phyloP scores from a whole-genome alignment of 2,797 vertebrate genomes.

The Eulemur mongoz region DNA sequence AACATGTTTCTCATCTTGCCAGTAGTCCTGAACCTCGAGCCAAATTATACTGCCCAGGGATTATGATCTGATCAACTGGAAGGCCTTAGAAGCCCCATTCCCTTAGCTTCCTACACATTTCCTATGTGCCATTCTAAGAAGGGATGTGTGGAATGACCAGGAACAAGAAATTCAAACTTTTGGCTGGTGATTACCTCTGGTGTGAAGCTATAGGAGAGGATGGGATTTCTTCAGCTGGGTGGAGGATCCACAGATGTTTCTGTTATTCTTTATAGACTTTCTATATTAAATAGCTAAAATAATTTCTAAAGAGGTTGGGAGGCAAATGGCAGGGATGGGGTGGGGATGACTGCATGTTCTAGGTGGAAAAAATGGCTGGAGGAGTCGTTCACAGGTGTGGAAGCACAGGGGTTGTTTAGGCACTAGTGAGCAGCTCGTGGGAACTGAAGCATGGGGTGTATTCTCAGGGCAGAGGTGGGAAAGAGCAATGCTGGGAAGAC shows the following conservation, averaged over 20 bases:
- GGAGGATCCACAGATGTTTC: background rate
- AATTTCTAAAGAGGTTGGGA: background rate
- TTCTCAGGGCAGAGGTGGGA: background rate
- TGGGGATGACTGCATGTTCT: background rate
- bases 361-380: background rate
- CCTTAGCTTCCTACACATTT: background rate
- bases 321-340: background rate
- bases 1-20: background rate
- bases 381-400: background rate
- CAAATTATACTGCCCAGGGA: background rate
- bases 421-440: too few species aligned
- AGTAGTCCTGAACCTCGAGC: background rate
- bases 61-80: background rate
- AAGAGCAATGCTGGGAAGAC: background rate
- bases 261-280: background rate
- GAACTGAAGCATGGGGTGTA: background rate
- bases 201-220: background rate
- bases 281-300: conserved; percentile 8
- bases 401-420: background rate
- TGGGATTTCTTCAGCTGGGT: background rate
- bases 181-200: background rate
- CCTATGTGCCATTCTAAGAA: background rate
- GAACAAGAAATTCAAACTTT: background rate
- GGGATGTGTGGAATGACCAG: background rate
- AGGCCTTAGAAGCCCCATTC: background rate